These are phyloP conservation scores for Ambastaia sidthimunki DNA, from an alignment of 2,797 vertebrate genomes.

Conservation along the genomic window DNA sequence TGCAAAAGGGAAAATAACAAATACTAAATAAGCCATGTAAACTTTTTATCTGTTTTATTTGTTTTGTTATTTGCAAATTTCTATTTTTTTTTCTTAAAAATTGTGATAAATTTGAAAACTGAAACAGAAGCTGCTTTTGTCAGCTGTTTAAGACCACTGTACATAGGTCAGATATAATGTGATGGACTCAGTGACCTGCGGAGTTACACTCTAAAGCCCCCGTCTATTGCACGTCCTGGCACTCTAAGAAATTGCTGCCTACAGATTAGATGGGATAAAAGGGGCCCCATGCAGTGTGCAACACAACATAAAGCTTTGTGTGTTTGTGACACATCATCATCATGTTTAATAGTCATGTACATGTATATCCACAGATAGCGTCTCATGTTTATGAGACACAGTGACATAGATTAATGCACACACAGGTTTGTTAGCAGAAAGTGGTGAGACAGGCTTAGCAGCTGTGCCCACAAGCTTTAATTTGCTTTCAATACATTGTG, in stretches of 20 bases:
- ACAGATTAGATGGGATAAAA: conserved; percentile 40
- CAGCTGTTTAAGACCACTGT: not conserved
- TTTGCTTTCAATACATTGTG: not conserved
- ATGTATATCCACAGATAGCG: not conserved
- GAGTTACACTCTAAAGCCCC: conserved; percentile 7
- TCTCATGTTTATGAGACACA: not conserved
- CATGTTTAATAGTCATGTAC: not conserved
- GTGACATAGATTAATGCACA: not conserved
- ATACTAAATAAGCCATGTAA: too few relatives aligned
- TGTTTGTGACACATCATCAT: not conserved
- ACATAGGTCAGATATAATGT: conserved; percentile 14
- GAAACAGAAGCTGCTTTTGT: not conserved
- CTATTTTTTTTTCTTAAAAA: not conserved
- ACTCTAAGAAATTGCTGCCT: conserved; percentile 34
- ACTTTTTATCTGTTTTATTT: not conserved
- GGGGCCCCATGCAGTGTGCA: conserved; percentile 2
- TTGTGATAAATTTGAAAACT: not conserved
- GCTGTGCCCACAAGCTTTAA: conserved; percentile 5
- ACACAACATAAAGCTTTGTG: not conserved
- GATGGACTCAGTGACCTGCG: conserved; percentile 1
- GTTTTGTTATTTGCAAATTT: not conserved
- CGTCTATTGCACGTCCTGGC: conserved; percentile 5
- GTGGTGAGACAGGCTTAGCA: conserved; percentile 8
- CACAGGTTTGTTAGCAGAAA: not conserved
- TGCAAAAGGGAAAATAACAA: not conserved